phyloP scores from a whole-genome alignment of 2,113 vertebrate species.

The Varanus salvator region DNA sequence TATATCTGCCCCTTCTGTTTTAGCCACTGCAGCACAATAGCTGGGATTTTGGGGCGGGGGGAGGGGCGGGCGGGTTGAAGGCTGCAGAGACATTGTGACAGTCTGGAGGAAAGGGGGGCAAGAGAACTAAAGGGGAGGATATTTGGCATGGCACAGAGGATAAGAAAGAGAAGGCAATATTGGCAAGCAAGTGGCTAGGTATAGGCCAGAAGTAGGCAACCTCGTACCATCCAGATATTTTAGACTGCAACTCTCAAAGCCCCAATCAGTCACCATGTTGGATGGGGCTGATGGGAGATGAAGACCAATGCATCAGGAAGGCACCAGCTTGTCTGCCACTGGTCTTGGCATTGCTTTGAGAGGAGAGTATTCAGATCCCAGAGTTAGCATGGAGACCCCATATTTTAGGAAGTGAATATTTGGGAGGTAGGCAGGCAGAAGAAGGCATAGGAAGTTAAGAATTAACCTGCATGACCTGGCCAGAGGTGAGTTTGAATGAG shows the following conservation, averaged over 20 bases:
- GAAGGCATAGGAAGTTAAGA: neutral
- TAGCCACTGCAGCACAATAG: no score
- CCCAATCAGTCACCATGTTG: no score
- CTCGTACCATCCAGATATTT: no score
- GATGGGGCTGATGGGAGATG: no score
- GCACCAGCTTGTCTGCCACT: neutral
- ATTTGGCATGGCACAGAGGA: neutral
- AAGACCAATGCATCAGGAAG: no score
- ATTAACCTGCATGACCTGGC: neutral
- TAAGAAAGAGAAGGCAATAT: neutral
- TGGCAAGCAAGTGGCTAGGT: neutral
- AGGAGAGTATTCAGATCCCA: no score
- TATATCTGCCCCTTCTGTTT: neutral
- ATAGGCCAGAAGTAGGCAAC: neutral
- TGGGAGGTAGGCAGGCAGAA: neutral
- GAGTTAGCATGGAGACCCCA: neutral
- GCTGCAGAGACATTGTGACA: neutral
- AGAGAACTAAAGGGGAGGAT: neutral
- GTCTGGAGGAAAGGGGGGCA: fast-evolving
- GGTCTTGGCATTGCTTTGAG: neutral
- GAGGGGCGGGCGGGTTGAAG: no score
- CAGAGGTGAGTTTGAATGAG: neutral
- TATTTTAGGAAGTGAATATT: neutral
- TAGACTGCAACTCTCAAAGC: no score
- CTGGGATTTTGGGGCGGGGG: neutral